These are phyloP conservation scores for Pollimyrus isidori DNA, from an alignment of 2,113 vertebrate genomes.

Conservation along the genomic window DNA sequence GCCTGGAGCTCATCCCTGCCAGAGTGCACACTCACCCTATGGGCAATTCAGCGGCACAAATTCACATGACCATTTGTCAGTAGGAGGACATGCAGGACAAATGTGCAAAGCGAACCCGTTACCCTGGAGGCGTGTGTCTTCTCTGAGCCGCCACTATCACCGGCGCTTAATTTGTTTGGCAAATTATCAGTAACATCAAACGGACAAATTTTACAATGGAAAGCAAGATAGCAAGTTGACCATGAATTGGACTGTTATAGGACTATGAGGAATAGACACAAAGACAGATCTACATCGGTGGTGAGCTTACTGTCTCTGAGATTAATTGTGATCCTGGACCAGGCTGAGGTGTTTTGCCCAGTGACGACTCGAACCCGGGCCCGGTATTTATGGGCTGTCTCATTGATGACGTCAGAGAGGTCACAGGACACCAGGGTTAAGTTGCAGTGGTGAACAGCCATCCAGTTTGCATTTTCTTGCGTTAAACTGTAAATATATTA, in stretches of 20 bases:
- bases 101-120: background rate
- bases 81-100: background rate
- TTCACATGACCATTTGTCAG: background rate
- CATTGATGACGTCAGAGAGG: constrained; percentile 28
- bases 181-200: background rate
- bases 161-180: background rate
- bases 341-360: background rate
- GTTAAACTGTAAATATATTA: background rate
- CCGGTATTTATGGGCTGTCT: background rate
- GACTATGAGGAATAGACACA: background rate
- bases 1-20: background rate
- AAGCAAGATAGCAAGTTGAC: background rate
- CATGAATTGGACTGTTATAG: background rate
- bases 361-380: constrained; percentile 43
- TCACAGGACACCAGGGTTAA: constrained; percentile 31
- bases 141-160: background rate
- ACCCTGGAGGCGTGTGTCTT: background rate
- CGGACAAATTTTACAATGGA: background rate
- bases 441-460: background rate
- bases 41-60: background rate
- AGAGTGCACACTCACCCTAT: background rate
- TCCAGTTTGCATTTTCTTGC: background rate
- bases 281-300: background rate
- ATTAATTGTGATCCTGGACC: constrained; percentile 7
- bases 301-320: constrained; percentile 37